Percentiles rank a stretch among this genome's conserved stretches.
Conservation (phyloP, 2,113 vertebrate genomes). For the Chloropsis hardwickii region DNA sequence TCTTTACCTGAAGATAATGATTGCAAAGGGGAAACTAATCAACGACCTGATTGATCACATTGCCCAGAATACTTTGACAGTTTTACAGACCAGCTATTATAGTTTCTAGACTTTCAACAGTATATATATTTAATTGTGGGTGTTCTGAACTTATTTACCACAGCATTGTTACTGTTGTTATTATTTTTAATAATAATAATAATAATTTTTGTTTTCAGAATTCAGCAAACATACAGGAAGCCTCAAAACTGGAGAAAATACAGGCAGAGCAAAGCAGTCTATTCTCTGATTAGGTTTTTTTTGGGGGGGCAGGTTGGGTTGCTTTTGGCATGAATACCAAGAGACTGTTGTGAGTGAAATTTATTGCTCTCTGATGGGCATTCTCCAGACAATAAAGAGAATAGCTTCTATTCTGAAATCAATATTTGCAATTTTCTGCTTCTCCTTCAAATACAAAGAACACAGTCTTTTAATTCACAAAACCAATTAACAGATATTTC, state of each 20-base stretch:
- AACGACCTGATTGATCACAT: background rate
- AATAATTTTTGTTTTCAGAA: background rate
- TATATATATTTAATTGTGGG: background rate
- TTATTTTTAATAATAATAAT: background rate
- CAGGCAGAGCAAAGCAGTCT: background rate
- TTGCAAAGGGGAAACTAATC: background rate
- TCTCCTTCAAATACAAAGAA: slow-evolving; percentile 14
- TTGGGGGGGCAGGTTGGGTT: accelerated
- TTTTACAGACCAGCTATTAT: background rate
- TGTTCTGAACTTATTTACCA: background rate
- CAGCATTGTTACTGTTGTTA: background rate
- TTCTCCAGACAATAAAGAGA: background rate
- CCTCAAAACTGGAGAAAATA: background rate
- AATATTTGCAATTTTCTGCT: slow-evolving; percentile 29
- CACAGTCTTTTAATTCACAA: slow-evolving; percentile 9
- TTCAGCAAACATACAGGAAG: background rate
- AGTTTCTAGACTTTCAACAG: background rate
- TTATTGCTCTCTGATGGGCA: background rate
- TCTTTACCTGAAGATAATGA: background rate
- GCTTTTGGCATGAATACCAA: background rate
- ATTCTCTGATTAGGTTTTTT: background rate
- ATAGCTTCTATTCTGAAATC: slow-evolving; percentile 25
- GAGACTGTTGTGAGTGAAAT: background rate
- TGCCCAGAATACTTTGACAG: background rate
- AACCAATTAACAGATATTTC: background rate